Base-by-base conservation (phyloP, 2,113 vertebrate species). In the Phaethornis superciliosus region DNA sequence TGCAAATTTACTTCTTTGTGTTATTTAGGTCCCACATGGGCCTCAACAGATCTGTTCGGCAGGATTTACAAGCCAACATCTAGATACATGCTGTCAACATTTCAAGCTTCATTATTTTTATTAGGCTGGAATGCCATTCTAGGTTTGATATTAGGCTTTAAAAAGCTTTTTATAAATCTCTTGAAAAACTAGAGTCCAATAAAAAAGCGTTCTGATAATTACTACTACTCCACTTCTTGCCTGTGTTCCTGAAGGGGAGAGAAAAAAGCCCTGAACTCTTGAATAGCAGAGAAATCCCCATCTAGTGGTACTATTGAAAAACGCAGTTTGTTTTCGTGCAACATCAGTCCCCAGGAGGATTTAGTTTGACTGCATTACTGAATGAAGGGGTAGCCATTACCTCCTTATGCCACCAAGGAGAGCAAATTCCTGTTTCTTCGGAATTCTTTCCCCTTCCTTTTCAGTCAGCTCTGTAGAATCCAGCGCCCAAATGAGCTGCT, bases 271-370 rank as follows among this genome's bases (percentile, higher is more conserved):
- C 47, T 83, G 4, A 93, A 91, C 33, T 47, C 46, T 70, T 72
- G 76, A 94, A 94, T 87, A 95, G 68, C 85, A 92, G 94, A 95
- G 95, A 97, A 98, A 95, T 91, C 96, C 96, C 98, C 98, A 97
- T 97, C 98, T 98, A 98, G 98, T 0, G 98, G 96, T 88, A 76
- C 79, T 89, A 84, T n/a, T 80, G 95, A 94, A 97, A 96, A 98
- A 49, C 58, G 88, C 98, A 98, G 91, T 94, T 98, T 98, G 98
- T 98, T 98, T 98, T 98, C 98, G 91, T 98, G 81, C 95, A 96
- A 97, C 98, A 96, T 89, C 64, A 96, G 96, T 75, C 96, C 97
- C 95, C 96, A 90, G 78, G 97, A 98, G 97, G 96, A 98, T 98
- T 98, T 97, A 97, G 77, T 96, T 97, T 94, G 93, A 96, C 95